A percentile compares a stretch with the other conserved stretches of the same genome.
These are phyloP conservation scores for Erebia ligea DNA, from an alignment of 2,888 invertebrate species.

Conservation along the genomic window DNA sequence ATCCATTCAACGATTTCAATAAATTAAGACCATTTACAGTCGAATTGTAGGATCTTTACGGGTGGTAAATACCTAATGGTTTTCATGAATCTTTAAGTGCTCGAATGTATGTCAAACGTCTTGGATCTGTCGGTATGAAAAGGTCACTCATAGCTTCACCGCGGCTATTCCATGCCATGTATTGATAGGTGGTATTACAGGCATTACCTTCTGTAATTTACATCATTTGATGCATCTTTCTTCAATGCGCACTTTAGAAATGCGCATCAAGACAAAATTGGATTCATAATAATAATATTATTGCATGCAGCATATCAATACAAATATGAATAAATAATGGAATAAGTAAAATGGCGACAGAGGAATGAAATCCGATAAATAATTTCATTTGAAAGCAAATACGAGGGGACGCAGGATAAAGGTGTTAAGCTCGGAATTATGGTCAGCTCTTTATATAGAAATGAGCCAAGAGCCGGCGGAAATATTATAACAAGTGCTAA, in stretches of 20 bases:
- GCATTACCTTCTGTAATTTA: too few species aligned
- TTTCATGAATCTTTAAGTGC: neutral
- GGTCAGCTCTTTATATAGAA: conserved; percentile 22
- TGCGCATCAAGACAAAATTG: neutral
- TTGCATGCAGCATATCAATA: conserved; percentile 2
- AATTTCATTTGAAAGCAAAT: conserved; percentile 27
- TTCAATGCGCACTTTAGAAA: neutral
- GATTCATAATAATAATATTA: too few species aligned
- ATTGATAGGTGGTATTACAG: too few species aligned
- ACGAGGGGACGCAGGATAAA: conserved; percentile 25
- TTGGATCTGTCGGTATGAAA: neutral
- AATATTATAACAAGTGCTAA: neutral
- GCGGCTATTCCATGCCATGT: too few species aligned
- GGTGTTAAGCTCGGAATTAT: conserved; percentile 19
- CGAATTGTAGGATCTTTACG: neutral
- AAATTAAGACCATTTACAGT: neutral
- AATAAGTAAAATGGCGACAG: neutral
- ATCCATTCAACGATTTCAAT: neutral
- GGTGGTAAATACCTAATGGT: neutral
- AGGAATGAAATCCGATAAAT: conserved; percentile 17
- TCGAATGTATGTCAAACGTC: neutral
- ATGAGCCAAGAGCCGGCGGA: neutral
- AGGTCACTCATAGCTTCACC: conserved; percentile 3
- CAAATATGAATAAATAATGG: conserved; percentile 10
- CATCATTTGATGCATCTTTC: too few species aligned